Evolutionary conservation across 1,140 invertebrate species (phyloP), one percentile per base, ranked within the genome.

Genomic region (Drosophila sulfurigaster): DNA sequence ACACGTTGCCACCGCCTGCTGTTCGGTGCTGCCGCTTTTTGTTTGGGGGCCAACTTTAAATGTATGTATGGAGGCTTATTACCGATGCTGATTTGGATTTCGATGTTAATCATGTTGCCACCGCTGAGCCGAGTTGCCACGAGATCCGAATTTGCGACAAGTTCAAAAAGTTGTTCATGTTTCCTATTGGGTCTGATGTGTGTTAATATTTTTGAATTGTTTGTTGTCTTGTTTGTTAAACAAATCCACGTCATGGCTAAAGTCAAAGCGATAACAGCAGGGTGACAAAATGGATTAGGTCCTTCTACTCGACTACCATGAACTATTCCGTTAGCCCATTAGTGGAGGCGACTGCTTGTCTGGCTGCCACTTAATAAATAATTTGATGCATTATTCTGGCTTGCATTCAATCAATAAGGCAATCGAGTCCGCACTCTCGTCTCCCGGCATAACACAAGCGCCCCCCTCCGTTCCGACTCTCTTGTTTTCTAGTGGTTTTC

Each of bases 281-380:
- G 2, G 35, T 38, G 35, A 38, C 8, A 32, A 5, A 38, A 38
- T 32, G 32, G 8, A 38, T 38, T 38, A 38, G 35, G 7, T 38
- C 7, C 35, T 38, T 8, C 7, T 38, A 38, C 7, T 38, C 8
- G 35, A 8, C 35, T 45, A 2, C 10, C 43, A 32, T 51, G 11
- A 38, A 38, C 48, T 68, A 48, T 78, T 72, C 79, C 70, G 79
- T 82, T 87, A 54, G 75, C 54, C 62, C 83, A 86, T 86, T 87
- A 87, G 82, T 56, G 41, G 45, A 52, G 59, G 75, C 83, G 82
- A 80, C 82, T 79, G 69, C 43, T 52, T 72, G 83, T 88, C 83
- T 87, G 72, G 73, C 73, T 56, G 77, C 73, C 82, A 88, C 83
- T 87, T 83, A 87, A 87, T 87, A 88, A 87, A 87, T 83, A 89